Percentiles rank a stretch among this genome's conserved stretches.
Conservation (phyloP, 2,797 vertebrate genomes). For the Sebastes kiyomatsui region DNA sequence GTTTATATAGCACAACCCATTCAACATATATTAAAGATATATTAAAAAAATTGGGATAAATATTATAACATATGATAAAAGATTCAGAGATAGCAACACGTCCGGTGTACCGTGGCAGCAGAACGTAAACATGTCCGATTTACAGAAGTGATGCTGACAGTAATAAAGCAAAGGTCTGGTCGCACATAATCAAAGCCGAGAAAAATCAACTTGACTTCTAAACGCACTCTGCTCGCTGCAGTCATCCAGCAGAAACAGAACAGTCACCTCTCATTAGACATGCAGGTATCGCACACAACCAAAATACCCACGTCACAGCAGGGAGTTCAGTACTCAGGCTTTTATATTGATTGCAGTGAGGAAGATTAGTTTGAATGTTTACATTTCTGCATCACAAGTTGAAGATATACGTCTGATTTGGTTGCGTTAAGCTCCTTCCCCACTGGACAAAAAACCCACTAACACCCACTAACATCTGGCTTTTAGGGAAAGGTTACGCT, state of each 20-base stretch:
- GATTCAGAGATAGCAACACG: neutral
- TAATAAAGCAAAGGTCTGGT: conserved; percentile 1
- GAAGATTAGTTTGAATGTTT: conserved; percentile 23
- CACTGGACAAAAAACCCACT: neutral
- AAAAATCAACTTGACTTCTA: conserved; percentile 41
- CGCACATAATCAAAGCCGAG: conserved; percentile 14
- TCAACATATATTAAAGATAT: neutral
- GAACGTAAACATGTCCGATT: neutral
- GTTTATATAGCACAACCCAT: neutral
- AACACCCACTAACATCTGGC: neutral
- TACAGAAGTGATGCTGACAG: conserved; percentile 2
- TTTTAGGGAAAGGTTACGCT: neutral
- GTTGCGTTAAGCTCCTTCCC: rapidly evolving
- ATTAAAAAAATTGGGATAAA: no score
- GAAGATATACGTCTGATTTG: neutral
- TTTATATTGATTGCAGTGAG: conserved; percentile 32
- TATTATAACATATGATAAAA: neutral
- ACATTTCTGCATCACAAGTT: neutral
- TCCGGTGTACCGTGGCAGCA: neutral
- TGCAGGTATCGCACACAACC: conserved; percentile 20
- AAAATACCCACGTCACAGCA: conserved; percentile 31
- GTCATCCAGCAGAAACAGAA: conserved; percentile 28
- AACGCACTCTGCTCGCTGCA: conserved; percentile 16
- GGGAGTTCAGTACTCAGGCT: neutral
- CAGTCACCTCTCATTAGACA: conserved; percentile 54